Base-by-base conservation (phyloP, 2,113 vertebrate species). In the Cyanoliseus patagonus region DNA sequence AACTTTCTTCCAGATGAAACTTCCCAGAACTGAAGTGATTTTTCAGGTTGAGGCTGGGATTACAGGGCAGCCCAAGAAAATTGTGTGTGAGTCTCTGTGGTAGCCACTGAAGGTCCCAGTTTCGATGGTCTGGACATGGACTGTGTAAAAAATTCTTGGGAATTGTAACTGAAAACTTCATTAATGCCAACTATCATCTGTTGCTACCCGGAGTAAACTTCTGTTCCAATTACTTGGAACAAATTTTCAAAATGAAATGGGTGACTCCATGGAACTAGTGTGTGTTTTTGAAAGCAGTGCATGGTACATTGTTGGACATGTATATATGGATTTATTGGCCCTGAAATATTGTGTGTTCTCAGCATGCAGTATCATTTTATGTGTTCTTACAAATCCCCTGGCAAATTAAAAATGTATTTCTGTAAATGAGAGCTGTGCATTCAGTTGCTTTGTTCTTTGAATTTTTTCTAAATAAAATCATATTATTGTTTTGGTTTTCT, bases 81-180 rank as follows among this genome's bases (percentile, higher is more conserved):
- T 9, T 3, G 6, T 7, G 22, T 3, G 0, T 9, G 17, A 18
- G 10, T 76, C 66, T 30, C 2, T 1, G 59, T 64, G 66, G 76
- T 37, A 42, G 63, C 81, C 6, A 1, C 17, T 28, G 30, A 9
- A 70, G 55, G 51, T 59, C 69, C 46, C 46, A 20, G 13, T 11
- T 85, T 33, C 28, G 2, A 41, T 24, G 18, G 22, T 10, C 49
- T 44, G 67, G 24, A 1, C 8, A 1, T 23, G 11, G 6, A 0
- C 3, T 31, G 42, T 52, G 5, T 4, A 10, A 80, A 62, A 66
- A 11, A 1, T 8, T 55, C 62, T 61, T 13, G 8, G 46, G 63
- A 62, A 13, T 11, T 83, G 46, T 22, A 12, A n/a, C 11, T 79
- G 24, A n/a, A 85, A 57, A 19, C 18, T 4, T 41, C 6, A 3